phyloP scores from a whole-genome alignment of 2,797 vertebrate species.

The Eulemur coronatus region DNA sequence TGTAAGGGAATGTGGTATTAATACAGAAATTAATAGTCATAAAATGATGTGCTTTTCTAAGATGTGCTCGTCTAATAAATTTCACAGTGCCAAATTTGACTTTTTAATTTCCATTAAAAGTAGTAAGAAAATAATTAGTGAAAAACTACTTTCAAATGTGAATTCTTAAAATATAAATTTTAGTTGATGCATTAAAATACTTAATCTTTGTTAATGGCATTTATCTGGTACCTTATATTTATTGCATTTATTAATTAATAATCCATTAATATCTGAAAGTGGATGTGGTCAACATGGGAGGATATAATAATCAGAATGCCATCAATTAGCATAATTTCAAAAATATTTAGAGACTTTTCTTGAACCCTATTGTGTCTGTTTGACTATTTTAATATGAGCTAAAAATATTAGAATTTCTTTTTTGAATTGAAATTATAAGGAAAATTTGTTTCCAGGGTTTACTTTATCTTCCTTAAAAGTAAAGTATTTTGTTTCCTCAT shows the following conservation, averaged over 20 bases:
- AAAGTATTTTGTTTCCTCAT: not conserved
- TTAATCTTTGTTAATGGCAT: not conserved
- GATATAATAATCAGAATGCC: conserved; percentile 2
- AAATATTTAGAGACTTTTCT: not conserved
- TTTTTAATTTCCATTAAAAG: conserved; percentile 28
- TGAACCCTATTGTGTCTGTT: not conserved
- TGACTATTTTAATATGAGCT: not conserved
- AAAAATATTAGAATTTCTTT: not conserved
- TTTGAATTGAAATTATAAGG: not conserved
- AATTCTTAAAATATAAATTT: not conserved
- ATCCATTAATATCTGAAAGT: not conserved
- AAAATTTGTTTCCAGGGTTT: not conserved
- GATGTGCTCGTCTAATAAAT: not conserved
- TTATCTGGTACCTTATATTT: not conserved
- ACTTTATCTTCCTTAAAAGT: not conserved
- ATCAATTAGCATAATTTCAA: not conserved
- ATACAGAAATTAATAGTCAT: not conserved
- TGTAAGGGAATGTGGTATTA: not conserved
- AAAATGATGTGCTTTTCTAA: not conserved
- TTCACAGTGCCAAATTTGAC: not conserved
- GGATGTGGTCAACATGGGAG: not conserved
- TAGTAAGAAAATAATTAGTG: not conserved
- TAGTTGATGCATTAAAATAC: not conserved
- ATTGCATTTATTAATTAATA: not conserved
- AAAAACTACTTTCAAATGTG: not conserved